Evolutionary conservation across 2,113 vertebrate species (phyloP), one percentile per base, ranked within the genome.

Genomic region (Nycticorax nycticorax): DNA sequence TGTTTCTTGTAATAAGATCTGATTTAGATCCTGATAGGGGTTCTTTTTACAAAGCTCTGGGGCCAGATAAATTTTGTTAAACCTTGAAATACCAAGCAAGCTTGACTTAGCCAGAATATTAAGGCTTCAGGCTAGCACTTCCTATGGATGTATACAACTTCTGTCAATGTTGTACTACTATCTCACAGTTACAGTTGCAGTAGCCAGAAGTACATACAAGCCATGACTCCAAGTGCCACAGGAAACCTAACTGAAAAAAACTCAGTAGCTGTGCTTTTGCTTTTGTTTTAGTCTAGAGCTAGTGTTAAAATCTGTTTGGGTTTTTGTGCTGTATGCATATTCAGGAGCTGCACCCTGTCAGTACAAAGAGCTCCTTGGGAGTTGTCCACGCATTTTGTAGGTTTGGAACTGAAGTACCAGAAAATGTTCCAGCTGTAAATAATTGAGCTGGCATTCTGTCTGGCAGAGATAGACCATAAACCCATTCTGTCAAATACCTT

Each of bases 321-420:
- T 48, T 55, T 84, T 77, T 39, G 14, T 41, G 21, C 32, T 63
- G 7, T 64, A 21, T n/a, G 12, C 27, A 6, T 55, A 79, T 76
- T 67, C 72, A 94, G 16, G 41, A 93, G 43, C 32, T 75, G 43
- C 39, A 67, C 18, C 12, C 7, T 67, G 14, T 63, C 64, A 60
- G 13, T 56, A 19, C 24, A 80, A 77, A 81, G 1, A 24, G 12
- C 19, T 85, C 32, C 41, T 74, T 41, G 27, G 52, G 60, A 93
- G n/a, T 0, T 52, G n/a, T 59, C 60, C n/a, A 28, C 1, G 0
- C 7, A 59, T 79, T 90, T 90, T 85, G 47, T 26, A 63, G 28
- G 22, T 90, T 90, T 83, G 78, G 39, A 92, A 79, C 19, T 57
- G 55, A 96, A 78, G 37, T 19, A 88, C 55, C 45, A 82, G 60